Evolutionary conservation across 1,140 invertebrate species (phyloP).

Genomic region (Lepidotrigona ventralis): DNA sequence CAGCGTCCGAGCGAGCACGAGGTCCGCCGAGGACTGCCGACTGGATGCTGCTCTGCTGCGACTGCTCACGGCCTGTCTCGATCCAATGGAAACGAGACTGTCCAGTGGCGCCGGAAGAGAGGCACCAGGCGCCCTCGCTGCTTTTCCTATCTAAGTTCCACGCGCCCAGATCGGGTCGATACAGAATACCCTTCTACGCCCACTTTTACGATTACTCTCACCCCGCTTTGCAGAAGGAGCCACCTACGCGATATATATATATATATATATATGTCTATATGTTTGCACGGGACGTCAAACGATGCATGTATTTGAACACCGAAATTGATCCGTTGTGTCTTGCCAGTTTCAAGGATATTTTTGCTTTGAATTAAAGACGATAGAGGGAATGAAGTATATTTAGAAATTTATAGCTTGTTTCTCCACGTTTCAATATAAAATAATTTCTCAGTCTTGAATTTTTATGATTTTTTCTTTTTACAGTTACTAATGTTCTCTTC

Average conservation of each 20-base stretch:
- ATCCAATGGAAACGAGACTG: constrained; percentile 48
- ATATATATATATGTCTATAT: background rate
- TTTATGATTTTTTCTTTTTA: background rate
- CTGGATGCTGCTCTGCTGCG: constrained; percentile 49
- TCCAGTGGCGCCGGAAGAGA: constrained; percentile 61
- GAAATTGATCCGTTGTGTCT: constrained; percentile 15
- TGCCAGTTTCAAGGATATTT: background rate
- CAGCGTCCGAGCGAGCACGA: constrained; percentile 58
- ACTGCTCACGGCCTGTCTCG: constrained; percentile 25
- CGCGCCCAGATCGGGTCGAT: constrained; percentile 46
- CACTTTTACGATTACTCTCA: constrained; percentile 1
- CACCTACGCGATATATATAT: background rate
- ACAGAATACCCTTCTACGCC: constrained; percentile 51
- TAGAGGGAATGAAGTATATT: background rate
- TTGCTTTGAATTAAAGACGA: background rate
- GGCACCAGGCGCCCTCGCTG: constrained; percentile 31
- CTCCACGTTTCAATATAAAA: background rate
- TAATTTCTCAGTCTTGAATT: background rate
- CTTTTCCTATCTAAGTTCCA: constrained; percentile 37
- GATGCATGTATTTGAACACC: background rate
- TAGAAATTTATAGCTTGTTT: background rate
- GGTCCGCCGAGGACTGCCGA: constrained; percentile 60
- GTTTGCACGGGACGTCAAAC: background rate
- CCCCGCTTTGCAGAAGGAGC: background rate
- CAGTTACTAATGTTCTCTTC: background rate